Evolutionary conservation across 2,113 vertebrate species (phyloP), one percentile per base, ranked within the genome.

Genomic region (Setophaga coronata): DNA sequence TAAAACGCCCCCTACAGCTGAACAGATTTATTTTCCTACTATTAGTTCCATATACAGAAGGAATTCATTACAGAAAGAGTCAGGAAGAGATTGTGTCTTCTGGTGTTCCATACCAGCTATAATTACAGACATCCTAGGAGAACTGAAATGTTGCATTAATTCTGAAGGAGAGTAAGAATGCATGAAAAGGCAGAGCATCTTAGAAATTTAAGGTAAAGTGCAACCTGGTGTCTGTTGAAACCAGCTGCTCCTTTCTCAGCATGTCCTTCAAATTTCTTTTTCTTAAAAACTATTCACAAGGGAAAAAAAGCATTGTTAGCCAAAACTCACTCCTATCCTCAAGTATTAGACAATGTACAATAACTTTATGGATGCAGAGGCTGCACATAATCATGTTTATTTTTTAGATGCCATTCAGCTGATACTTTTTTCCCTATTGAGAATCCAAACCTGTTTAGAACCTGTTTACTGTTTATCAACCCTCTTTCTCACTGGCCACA

Each of bases 151-250:
- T 15, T 70, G 5, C 33, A 29, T 38, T 76, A 34, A 67, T 74
- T 71, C 26, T 67, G 28, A n/a, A 36, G 61, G 9, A 10, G n/a
- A 60, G 23, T 13, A 38, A 83, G 19, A 67, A 56, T 0, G 0
- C 3, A 33, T 24, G 8, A 40, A 56, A 91, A 82, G 74, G 9
- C 2, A 36, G 7, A 79, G 2, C 7, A 25, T 12, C 24, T 67
- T 9, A 1, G 26, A 74, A 67, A 71, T n/a, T 7, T 51, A 53
- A 56, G 26, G 7, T 8, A 74, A 65, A 64, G 15, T 10, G 4
- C 12, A 61, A 56, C 13, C 12, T 80, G 7, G 13, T 53, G 4
- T 36, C 25, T 64, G 9, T 7, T 84, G 36, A 84, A 93, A 47
- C 3, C 12, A 78, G 16, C 9, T 79, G 21, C 29, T 79, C 9